Conservation (phyloP, 1,140 invertebrate species). For the Drosophila subpulchrella region DNA sequence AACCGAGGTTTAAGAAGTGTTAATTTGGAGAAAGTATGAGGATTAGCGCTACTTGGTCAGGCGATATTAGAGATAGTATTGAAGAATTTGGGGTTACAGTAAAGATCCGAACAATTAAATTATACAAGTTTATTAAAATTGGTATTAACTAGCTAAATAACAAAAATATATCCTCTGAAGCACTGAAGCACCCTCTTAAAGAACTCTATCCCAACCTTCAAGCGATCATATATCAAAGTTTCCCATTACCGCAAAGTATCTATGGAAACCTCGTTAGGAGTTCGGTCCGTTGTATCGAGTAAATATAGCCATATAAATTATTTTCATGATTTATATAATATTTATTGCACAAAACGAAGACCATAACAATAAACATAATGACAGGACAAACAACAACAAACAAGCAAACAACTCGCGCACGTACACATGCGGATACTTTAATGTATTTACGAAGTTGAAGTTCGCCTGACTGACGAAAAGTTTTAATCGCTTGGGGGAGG, state of each 20-base stretch:
- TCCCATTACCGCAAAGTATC: slow-evolving; percentile 31
- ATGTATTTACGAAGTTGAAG: slow-evolving; percentile 68
- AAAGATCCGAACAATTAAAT: background rate
- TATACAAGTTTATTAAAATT: no score
- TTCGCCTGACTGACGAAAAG: slow-evolving; percentile 57
- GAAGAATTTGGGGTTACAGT: no score
- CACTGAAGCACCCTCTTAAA: background rate
- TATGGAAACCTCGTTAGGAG: slow-evolving; percentile 35
- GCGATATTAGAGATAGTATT: background rate
- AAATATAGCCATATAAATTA: slow-evolving; percentile 66
- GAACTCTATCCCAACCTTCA: background rate
- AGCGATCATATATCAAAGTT: slow-evolving; percentile 29
- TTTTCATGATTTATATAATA: slow-evolving; percentile 72
- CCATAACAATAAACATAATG: slow-evolving; percentile 75
- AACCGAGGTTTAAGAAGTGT: background rate
- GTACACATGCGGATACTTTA: slow-evolving; percentile 46
- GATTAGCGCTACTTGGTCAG: background rate
- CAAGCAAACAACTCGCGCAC: slow-evolving; percentile 23
- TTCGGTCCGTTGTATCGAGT: slow-evolving; percentile 6
- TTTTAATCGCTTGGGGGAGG: slow-evolving; percentile 64
- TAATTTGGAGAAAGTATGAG: slow-evolving; percentile 1
- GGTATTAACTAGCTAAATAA: no score
- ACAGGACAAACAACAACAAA: slow-evolving; percentile 38
- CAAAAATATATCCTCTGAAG: background rate
- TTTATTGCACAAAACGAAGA: slow-evolving; percentile 65